Percentiles rank a stretch among this genome's conserved stretches.
Conservation (phyloP, 2,113 vertebrate genomes). For the Corapipo altera region DNA sequence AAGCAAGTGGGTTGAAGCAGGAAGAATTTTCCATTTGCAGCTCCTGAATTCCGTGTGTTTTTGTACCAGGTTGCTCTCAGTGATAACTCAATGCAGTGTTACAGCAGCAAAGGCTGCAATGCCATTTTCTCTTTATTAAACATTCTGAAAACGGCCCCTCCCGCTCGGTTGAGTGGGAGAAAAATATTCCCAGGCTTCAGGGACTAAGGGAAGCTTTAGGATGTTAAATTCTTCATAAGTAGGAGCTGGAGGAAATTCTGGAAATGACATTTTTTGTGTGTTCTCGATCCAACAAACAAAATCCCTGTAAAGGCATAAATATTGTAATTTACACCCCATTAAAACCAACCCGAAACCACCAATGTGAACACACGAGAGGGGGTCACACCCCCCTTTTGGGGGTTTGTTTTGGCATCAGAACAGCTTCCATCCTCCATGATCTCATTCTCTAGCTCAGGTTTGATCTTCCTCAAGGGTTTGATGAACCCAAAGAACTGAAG, state of each 20-base stretch:
- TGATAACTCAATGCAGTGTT: neutral
- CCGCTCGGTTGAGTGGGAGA: neutral
- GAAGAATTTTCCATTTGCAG: neutral
- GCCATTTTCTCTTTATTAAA: neutral
- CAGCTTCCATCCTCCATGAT: neutral
- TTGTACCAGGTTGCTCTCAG: neutral
- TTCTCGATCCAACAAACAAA: neutral
- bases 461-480: neutral
- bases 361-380: rapidly evolving
- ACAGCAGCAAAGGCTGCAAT: neutral
- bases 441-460: neutral
- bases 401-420: neutral
- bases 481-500: neutral
- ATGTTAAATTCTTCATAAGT: neutral
- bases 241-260: neutral
- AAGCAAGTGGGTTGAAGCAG: neutral
- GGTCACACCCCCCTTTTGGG: too few relatives aligned
- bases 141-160: neutral
- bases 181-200: neutral
- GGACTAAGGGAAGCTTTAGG: neutral
- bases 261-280: neutral
- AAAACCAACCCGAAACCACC: neutral
- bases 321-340: neutral
- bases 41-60: neutral
- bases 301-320: neutral